Percentiles rank a stretch among this genome's conserved stretches.
Evolutionary conservation across 2,797 vertebrate genomes (phyloP).

Genomic region (Enteromius anoplus): DNA sequence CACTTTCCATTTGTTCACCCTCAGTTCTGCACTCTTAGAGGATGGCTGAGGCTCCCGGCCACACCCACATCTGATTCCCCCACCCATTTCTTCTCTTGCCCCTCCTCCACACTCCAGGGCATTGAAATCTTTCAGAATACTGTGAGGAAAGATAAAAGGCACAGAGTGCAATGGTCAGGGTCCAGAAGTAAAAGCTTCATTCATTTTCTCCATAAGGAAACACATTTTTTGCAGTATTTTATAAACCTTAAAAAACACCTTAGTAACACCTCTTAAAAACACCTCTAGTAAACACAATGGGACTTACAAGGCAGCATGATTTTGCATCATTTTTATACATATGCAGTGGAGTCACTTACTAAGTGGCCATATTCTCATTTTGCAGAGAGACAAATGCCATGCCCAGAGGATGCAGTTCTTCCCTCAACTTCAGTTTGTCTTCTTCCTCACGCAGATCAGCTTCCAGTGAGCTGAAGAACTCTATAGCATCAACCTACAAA

Average conservation of each 20-base stretch:
- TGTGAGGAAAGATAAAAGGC: slow-evolving; percentile 58
- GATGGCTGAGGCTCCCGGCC: slow-evolving; percentile 83
- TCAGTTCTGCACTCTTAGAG: slow-evolving; percentile 73
- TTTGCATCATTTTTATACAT: background rate
- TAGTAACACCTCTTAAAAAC: no score
- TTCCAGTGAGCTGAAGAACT: slow-evolving; percentile 82
- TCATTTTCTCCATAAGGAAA: background rate
- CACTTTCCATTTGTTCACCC: slow-evolving; percentile 82
- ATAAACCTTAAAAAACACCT: background rate
- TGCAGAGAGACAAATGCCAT: slow-evolving; percentile 93
- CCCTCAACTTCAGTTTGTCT: slow-evolving; percentile 69
- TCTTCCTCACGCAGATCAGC: slow-evolving; percentile 76
- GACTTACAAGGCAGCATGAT: background rate
- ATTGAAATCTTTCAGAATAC: slow-evolving; percentile 95
- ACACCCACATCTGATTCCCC: slow-evolving; percentile 69
- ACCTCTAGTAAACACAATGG: background rate
- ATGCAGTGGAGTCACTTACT: slow-evolving; percentile 77
- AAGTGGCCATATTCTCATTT: slow-evolving; percentile 88
- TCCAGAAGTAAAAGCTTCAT: background rate
- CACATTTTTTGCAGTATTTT: background rate
- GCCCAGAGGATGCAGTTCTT: slow-evolving; percentile 81
- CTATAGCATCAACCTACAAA: slow-evolving; percentile 88
- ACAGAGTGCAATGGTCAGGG: background rate
- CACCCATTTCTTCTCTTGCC: background rate
- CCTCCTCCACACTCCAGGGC: slow-evolving; percentile 81